Base-by-base conservation (phyloP, 1,140 invertebrate species). In the Cataglyphis hispanica region DNA sequence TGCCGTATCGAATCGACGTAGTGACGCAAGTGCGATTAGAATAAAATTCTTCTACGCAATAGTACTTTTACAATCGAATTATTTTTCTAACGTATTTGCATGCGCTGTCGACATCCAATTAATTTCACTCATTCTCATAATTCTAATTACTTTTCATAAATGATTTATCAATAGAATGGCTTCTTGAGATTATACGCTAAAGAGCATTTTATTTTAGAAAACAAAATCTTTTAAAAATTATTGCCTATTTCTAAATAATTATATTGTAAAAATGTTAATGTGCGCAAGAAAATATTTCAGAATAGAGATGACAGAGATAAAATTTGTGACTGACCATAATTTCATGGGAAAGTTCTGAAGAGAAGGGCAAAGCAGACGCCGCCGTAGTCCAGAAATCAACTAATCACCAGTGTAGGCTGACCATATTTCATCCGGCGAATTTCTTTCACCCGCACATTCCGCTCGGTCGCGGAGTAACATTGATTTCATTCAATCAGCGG, bases 401-500 rank as follows among this genome's bases (percentile, higher is more conserved):
- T 83, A 86, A 83, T 86, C 77, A 81, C 64, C 53, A n/a, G 60
- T 64, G 60, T 50, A 74, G 50, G 61, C 27, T 27, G 40, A 31
- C 60, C 46, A 70, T 80, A 67, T 86, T 80, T 64, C 58, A 85
- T 84, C 37, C 75, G 60, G 53, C 40, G 56, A 87, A 87, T 86
- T 72, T 86, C 58, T 80, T 50, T 61, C 75, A 37, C 37, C 81
- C 58, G 83, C 63, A 34, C 34, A 58, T 37, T 66, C 61, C 74
- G 75, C 10, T 2, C 56, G 56, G 50, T 81, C 58, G 58, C 84
- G 77, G 16, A 56, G 19, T 67, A 40, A 74, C 78, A 66, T 84
- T 63, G 67, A 89, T 87, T 84, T 80, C 85, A 90, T 89, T 90
- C 88, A 87, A 90, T 86, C 84, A 86, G 43, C 84, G 77, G 84